Percentiles rank a stretch among this genome's conserved stretches.
Evolutionary conservation across 2,113 vertebrate genomes (phyloP).

Genomic region (Paramisgurnus dabryanus): DNA sequence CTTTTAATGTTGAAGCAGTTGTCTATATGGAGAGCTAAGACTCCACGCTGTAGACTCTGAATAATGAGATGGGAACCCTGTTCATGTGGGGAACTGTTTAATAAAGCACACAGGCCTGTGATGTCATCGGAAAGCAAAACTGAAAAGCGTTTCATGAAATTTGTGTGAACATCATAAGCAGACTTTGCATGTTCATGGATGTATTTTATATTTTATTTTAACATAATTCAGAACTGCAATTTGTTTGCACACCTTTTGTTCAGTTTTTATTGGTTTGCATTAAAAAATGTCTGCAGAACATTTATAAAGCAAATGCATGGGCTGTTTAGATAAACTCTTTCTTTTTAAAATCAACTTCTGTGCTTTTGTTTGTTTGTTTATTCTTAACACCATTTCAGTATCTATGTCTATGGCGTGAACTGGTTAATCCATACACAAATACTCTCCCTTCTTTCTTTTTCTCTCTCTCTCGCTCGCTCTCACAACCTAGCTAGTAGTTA

Average conservation of each 20-base stretch:
- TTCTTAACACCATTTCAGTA: too few relatives aligned
- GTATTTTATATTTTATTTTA: too few relatives aligned
- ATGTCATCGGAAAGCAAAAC: conserved; percentile 2
- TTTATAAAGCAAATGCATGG: too few relatives aligned
- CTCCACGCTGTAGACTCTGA: conserved; percentile 1
- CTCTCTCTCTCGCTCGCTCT: conserved; percentile 14
- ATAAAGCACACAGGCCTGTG: conserved; percentile 21
- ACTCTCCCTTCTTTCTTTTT: background rate
- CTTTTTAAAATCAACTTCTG: too few relatives aligned
- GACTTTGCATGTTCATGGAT: too few relatives aligned
- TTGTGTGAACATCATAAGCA: background rate
- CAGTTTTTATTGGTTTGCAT: too few relatives aligned
- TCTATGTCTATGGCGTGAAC: too few relatives aligned
- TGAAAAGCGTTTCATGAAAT: background rate
- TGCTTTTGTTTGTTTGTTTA: too few relatives aligned
- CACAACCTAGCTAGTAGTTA: background rate
- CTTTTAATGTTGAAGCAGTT: conserved; percentile 45
- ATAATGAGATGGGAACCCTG: conserved; percentile 32
- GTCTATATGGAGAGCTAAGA: conserved; percentile 29
- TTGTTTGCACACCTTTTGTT: background rate
- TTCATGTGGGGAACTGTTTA: background rate
- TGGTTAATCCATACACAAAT: background rate
- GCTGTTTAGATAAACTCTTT: too few relatives aligned
- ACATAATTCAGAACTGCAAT: background rate
- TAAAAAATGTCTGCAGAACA: too few relatives aligned